Base-by-base conservation (phyloP, 1,140 invertebrate species). In the Drosophila ohnishii region DNA sequence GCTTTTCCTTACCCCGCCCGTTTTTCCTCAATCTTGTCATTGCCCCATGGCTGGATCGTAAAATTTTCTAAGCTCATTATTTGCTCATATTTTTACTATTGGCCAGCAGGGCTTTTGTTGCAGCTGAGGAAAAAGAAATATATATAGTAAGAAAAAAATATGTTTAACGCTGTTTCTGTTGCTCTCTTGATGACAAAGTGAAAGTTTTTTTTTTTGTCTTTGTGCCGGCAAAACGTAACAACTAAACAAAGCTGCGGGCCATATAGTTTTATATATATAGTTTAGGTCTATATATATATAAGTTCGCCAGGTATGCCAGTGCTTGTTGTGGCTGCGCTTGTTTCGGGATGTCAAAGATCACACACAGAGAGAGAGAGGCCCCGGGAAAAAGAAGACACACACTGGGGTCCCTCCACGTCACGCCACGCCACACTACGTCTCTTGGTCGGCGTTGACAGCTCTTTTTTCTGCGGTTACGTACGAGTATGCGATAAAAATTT, bases 11-110 rank as follows among this genome's bases (percentile, higher is more conserved):
- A 10, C 13, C 13, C 56, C 25, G 14, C 1, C 14, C 13, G 25
- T 16, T 67, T 67, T 65, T 16, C 48, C 13, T 28, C 28, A 32
- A 45, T 59, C 56, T 71, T 55, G 58, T 62, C 70, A 40, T 62
- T 63, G 50, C 42, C 82, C 66, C 58, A 51, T 51, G 73, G 65
- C 61, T 66, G 14, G 53, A 73, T 75, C 76, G 72, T 87, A 79
- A 73, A 83, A 88, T 80, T 87, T 87, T 86, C 83, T 86, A 86
- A 86, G 84, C 83, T 86, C 79, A 86, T 86, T 86, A 86, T 86
- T 86, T 86, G 83, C 75, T 76, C 83, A 86, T 87, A 82, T 87
- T 86, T 85, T 75, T 73, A 60, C 57, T 53, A 73, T 80, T 77
- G 60, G 67, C 78, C 72, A 58, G 63, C 77, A 61, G 45, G 64